Evolutionary conservation across 2,797 vertebrate genomes (phyloP).

Genomic region (Selene dorsalis): DNA sequence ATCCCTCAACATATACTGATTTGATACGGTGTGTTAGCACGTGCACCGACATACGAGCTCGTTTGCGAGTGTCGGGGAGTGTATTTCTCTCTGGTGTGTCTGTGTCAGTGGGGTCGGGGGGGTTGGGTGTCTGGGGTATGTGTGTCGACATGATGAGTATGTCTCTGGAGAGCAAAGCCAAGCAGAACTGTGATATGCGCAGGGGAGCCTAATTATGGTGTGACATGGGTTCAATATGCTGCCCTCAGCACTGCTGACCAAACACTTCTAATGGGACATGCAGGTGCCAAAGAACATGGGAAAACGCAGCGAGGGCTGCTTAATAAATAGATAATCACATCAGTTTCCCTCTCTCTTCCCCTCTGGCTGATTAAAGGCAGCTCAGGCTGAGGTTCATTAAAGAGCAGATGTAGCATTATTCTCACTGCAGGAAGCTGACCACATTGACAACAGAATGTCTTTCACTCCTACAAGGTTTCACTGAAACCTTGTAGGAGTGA

Average conservation of each 20-base stretch:
- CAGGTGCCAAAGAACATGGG: slow-evolving; percentile 66
- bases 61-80: slow-evolving; percentile 28
- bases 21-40: background rate
- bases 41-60: background rate
- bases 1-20: background rate
- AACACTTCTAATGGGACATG: slow-evolving; percentile 75
- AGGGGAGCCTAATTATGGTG: slow-evolving; percentile 66
- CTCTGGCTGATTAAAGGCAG: slow-evolving; percentile 52
- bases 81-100: slow-evolving; percentile 15
- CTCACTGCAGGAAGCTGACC: slow-evolving; percentile 54
- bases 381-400: slow-evolving; percentile 59
- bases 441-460: slow-evolving; percentile 43
- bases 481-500: too few species aligned
- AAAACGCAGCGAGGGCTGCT: slow-evolving; percentile 50
- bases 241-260: slow-evolving; percentile 82
- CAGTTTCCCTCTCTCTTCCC: slow-evolving; percentile 37
- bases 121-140: slow-evolving; percentile 27
- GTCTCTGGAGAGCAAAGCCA: slow-evolving; percentile 79
- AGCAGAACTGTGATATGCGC: slow-evolving; percentile 79
- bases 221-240: slow-evolving; percentile 75
- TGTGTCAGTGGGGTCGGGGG: slow-evolving; percentile 36
- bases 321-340: slow-evolving; percentile 74
- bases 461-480: slow-evolving; percentile 34
- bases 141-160: slow-evolving; percentile 66
- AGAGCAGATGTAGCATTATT: slow-evolving; percentile 36